phyloP scores from a whole-genome alignment of 1,140 invertebrate genomes.

The Mamestra configurata region DNA sequence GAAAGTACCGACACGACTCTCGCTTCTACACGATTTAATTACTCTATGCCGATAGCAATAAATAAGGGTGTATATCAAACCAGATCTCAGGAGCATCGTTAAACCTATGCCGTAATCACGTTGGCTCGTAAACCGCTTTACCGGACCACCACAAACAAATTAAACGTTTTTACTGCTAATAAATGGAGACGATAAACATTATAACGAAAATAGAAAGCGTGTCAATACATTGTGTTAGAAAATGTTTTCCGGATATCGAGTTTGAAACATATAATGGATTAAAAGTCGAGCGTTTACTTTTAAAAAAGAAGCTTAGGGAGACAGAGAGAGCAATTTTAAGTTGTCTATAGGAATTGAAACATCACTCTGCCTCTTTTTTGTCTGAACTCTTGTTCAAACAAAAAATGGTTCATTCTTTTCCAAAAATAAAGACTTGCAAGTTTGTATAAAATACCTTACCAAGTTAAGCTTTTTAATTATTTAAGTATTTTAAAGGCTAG shows the following conservation, averaged over 20 bases:
- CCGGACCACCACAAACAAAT: conserved; percentile 79
- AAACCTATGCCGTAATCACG: conserved; percentile 75
- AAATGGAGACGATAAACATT: conserved; percentile 69
- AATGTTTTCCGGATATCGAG: not conserved
- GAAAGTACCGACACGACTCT: too few species aligned
- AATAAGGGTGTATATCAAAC: conserved; percentile 68
- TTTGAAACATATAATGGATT: not conserved
- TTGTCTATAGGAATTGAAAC: too few species aligned
- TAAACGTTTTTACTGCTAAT: conserved; percentile 77
- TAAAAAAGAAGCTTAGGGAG: too few species aligned
- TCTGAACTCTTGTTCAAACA: too few species aligned
- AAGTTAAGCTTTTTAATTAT: too few species aligned
- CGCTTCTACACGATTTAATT: not conserved
- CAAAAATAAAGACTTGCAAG: too few species aligned
- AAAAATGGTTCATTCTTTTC: too few species aligned
- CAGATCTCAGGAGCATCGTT: conserved; percentile 78
- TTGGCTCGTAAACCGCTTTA: conserved; percentile 79
- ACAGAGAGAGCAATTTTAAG: too few species aligned
- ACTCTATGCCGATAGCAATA: conserved; percentile 51
- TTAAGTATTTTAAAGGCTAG: too few species aligned
- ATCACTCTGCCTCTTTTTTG: too few species aligned
- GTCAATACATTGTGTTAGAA: conserved; percentile 16
- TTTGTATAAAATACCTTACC: too few species aligned
- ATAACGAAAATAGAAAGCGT: conserved; percentile 44
- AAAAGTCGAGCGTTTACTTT: too few species aligned